These are phyloP conservation scores for Kryptolebias marmoratus DNA, from an alignment of 2,113 vertebrate genomes.

Conservation along the genomic window DNA sequence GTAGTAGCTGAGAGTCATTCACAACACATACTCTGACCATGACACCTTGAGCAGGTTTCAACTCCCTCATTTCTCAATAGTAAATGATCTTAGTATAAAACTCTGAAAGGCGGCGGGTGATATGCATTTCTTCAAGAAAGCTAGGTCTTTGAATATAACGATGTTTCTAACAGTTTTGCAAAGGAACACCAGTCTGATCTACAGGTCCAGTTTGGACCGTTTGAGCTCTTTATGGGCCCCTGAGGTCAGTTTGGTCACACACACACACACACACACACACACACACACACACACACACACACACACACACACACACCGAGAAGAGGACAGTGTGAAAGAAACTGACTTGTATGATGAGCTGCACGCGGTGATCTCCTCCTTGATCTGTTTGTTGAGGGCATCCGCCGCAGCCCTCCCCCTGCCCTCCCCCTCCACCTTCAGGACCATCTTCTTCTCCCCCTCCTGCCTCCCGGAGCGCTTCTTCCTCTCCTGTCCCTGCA, in stretches of 20 bases:
- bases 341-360: conserved; percentile 91
- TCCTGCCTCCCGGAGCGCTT: conserved; percentile 59
- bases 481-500: conserved; percentile 65
- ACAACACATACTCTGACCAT: too few relatives aligned
- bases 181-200: too few relatives aligned
- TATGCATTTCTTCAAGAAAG: too few relatives aligned
- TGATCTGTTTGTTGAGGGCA: conserved; percentile 92
- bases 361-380: conserved; percentile 83
- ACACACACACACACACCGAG: background rate
- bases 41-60: too few relatives aligned
- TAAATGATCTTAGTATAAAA: too few relatives aligned
- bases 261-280: too few relatives aligned
- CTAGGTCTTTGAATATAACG: too few relatives aligned
- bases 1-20: too few relatives aligned
- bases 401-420: conserved; percentile 86
- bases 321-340: background rate
- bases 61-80: too few relatives aligned
- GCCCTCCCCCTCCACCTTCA: conserved; percentile 68
- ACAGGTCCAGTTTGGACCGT: background rate
- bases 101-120: too few relatives aligned
- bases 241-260: too few relatives aligned
- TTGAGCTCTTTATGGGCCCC: background rate
- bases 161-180: too few relatives aligned
- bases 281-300: background rate
- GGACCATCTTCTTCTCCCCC: conserved; percentile 58